Evolutionary conservation across 1,140 invertebrate genomes (phyloP), one percentile per base, ranked within the genome.

Genomic region (Himalopsyche phryganea): DNA sequence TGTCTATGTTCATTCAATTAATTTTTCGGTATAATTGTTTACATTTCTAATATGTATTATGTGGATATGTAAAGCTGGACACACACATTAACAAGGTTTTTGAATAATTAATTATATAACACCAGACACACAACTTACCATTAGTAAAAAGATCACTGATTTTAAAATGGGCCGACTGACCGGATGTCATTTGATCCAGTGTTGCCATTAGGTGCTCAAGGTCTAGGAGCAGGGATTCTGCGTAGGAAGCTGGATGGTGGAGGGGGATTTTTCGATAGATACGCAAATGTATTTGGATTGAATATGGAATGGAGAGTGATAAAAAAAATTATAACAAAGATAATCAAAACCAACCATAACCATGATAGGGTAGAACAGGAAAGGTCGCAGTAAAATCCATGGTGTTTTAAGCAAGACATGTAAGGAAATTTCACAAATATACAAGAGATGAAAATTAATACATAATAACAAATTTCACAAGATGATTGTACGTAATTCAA

Each of bases 171-270:
- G 69, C 69, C 61, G 75, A 76, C 65, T 78, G 73, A 70, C 73
- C 75, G 63, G 77, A 73, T 68, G 76, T 75, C 74, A 78, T 78
- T 72, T 77, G 76, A 66, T 78, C 76, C 70, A 78, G 66, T 55
- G 75, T 78, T 62, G 76, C 73, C 76, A 78, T 78, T 47, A 78
- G 74, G 68, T 81, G 78, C 77, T 82, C 81, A 77, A 82, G 76
- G 68, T 82, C 81, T 76, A 82, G 79, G 72, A 82, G 80, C 61
- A 82, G 77, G 72, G 81, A 79, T 76, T 82, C 80, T 69, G 80
- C 80, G 70, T 82, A 81, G 70, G 80, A 80, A 72, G 79, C 81
- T 82, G 33, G 35, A 41, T 42, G 18, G 20, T 20, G 18, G 28
- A 35, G 32, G 23, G 13, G 6, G 4, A 45, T 28, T 13, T 15